Evolutionary conservation across 2,888 invertebrate species (phyloP), one percentile per base, ranked within the genome.

Genomic region (Calliphora vomitoria): DNA sequence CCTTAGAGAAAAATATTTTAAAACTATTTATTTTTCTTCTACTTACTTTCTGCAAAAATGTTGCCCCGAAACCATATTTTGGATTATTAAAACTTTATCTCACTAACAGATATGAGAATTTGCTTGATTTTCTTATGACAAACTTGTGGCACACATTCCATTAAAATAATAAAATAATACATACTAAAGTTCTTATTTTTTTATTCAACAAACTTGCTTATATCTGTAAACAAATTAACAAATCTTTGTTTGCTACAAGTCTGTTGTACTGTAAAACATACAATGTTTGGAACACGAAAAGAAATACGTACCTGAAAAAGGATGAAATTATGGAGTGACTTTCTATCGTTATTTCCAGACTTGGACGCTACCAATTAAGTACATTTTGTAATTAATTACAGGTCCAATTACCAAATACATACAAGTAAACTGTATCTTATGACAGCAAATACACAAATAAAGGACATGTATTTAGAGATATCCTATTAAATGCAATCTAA

Each of bases 181-280:
- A 25, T 58, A 25, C 8, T 47, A 25, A 47, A 68, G 47, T 68
- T 72, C 38, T 20, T 4, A 8, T 55, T 62, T 4, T n/a, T 44
- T 31, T 4, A n/a, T 31, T 4, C 35, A 15, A 71, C 47, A 50
- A 62, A 44, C 47, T 47, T 72, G 50, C 25, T 62, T 81, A 64
- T 47, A 44, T 71, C 53, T 53, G 41, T 62, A 71, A 80, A 72
- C 20, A 69, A 69, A 80, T 80, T 44, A 60, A 62, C 13, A 60
- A 80, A 50, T 80, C 58, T 79, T 31, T 64, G 38, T 44, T 69
- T 69, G 47, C 25, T 8, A 44, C 74, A 72, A 55, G 20, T 38
- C 41, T 75, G 10, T 11, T 35, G 69, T 31, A 11, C 8, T 35
- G 35, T 35, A 50, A 71, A 50, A 71, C 13, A 10, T 11, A 71